phyloP scores from a whole-genome alignment of 2,888 invertebrate genomes.

The Sinotaia quadrata region DNA sequence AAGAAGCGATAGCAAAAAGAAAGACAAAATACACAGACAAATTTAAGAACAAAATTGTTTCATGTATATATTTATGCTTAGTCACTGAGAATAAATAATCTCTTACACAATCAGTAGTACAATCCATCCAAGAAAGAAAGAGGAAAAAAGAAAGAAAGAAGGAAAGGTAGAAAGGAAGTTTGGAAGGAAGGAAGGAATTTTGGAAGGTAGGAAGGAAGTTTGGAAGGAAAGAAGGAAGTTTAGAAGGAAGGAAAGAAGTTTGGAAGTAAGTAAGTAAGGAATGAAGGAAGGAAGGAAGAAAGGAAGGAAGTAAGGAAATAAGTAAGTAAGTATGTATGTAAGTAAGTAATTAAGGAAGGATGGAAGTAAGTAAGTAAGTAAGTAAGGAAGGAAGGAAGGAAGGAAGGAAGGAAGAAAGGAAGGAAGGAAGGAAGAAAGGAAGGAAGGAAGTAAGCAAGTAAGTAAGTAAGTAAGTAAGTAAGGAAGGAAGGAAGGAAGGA shows the following conservation, averaged over 20 bases:
- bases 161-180: no score
- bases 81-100: no score
- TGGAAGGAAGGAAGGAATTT: no score
- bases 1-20: no score
- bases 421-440: no score
- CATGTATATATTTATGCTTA: no score
- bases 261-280: not conserved
- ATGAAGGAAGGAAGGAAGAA: not conserved
- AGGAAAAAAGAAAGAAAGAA: conserved; percentile 1
- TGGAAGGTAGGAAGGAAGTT: no score
- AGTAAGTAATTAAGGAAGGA: not conserved
- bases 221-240: no score
- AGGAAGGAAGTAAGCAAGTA: not conserved
- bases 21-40: no score
- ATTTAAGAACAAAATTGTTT: no score
- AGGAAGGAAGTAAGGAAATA: conserved; percentile 3
- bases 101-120: no score
- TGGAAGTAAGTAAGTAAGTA: not conserved
- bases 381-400: not conserved
- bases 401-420: not conserved
- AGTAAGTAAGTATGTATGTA: not conserved
- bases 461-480: not conserved
- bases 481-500: not conserved
- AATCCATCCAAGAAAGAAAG: not conserved
- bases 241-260: no score